Base-by-base conservation (phyloP, 2,888 invertebrate species). In the Microctonus brassicae region DNA sequence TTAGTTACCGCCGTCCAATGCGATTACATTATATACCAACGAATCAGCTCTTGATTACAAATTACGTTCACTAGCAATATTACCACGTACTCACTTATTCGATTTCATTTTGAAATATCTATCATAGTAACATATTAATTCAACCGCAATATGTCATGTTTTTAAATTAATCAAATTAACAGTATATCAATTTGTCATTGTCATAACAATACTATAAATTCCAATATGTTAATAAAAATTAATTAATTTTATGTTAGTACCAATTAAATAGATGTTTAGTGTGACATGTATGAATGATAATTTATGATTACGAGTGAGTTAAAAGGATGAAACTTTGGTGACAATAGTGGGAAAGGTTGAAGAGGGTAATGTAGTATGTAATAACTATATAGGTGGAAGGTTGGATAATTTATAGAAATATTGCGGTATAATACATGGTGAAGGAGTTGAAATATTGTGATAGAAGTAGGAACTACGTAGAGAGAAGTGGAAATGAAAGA, bases 1-100 rank as follows among this genome's bases (percentile, higher is more conserved):
- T 81, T 79, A 73, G 72, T 73, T 68, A 67, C 71, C n/a, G 77
- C 60, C 71, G 80, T 74, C 70, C 72, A 70, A 78, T 76, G 75
- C 75, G 76, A 81, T 80, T 77, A 76, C 74, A 73, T 76, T 75
- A 29, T 29, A 29, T 29, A 66, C 67, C 69, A 73, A 69, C 76
- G 80, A 79, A 80, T 74, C 74, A 70, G 73, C 74, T 62, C 62
- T 42, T 42, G 55, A 69, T 71, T 79, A 77, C 76, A 75, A 78
- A 80, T 80, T 78, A 73, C 34, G 22, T n/a, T 33, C 52, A 47
- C 52, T 29, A 47, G 34, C 57, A 61, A 60, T 57, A 42, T 39
- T 39, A 29, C 57, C 67, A 34, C 34, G 7, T 47, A 17, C 17
- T 47, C 47, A 47, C 47, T 47, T 47, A 47, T 47, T 47, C n/a